Evolutionary conservation across 2,797 vertebrate genomes (phyloP).

Genomic region (Semotilus atromaculatus): DNA sequence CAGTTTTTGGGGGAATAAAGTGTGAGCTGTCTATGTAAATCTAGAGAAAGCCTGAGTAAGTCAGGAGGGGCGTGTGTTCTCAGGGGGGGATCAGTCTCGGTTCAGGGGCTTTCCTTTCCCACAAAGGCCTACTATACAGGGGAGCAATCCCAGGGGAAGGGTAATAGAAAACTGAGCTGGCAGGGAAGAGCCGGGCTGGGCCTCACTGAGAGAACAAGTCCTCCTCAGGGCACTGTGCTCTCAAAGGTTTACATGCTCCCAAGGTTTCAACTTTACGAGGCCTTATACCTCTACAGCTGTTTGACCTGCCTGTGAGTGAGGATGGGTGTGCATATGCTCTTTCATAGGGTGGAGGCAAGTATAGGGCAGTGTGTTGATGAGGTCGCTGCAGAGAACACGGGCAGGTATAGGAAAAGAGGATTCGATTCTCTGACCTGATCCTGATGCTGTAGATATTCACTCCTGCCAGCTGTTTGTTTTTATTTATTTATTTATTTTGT

Average conservation of each 20-base stretch:
- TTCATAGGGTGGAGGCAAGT: neutral
- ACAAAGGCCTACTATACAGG: slow-evolving; percentile 33
- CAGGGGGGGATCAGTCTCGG: slow-evolving; percentile 19
- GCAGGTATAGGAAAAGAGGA: neutral
- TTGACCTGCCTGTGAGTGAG: neutral
- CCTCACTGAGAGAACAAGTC: slow-evolving; percentile 4
- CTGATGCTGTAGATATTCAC: neutral
- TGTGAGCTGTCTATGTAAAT: slow-evolving; percentile 6
- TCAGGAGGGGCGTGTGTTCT: slow-evolving; percentile 13
- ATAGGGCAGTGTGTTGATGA: neutral
- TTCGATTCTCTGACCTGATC: neutral
- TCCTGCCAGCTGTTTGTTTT: neutral
- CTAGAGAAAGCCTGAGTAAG: slow-evolving; percentile 2
- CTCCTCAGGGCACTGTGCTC: slow-evolving; percentile 20
- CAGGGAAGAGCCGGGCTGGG: slow-evolving; percentile 12
- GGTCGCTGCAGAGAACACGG: neutral
- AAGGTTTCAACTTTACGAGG: slow-evolving; percentile 45
- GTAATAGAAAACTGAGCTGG: slow-evolving; percentile 45
- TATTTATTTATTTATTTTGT: neutral
- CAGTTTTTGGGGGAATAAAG: slow-evolving; percentile 4
- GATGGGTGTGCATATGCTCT: slow-evolving; percentile 14
- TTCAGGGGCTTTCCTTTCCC: slow-evolving; percentile 44
- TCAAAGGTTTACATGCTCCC: slow-evolving; percentile 53
- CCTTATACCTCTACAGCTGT: slow-evolving; percentile 23
- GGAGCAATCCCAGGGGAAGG: slow-evolving; percentile 15